Evolutionary conservation across 2,888 invertebrate genomes (phyloP).

Genomic region (Galeruca laticollis): DNA sequence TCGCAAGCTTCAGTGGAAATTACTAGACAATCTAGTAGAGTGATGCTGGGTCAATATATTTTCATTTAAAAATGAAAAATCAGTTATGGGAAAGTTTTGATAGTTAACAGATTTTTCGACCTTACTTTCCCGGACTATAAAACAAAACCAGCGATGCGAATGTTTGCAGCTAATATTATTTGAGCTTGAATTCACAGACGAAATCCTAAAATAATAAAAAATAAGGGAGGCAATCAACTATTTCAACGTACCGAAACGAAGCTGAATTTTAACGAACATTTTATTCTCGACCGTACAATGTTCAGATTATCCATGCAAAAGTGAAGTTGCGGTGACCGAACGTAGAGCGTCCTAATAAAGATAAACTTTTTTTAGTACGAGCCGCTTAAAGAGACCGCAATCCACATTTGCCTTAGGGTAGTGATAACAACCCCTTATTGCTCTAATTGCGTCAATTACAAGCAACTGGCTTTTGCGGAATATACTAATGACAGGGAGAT

Average conservation of each 20-base stretch:
- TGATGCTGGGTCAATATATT: too few species aligned
- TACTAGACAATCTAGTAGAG: too few species aligned
- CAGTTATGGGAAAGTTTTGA: too few species aligned
- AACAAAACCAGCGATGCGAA: too few species aligned
- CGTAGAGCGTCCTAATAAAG: conserved; percentile 22
- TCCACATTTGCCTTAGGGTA: conserved; percentile 45
- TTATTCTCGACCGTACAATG: conserved; percentile 5
- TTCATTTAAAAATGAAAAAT: too few species aligned
- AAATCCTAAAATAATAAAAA: neutral
- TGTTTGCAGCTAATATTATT: too few species aligned
- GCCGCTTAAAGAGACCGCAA: conserved; percentile 32
- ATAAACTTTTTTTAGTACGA: conserved; percentile 36
- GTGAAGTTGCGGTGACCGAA: conserved; percentile 11
- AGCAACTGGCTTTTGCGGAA: conserved; percentile 16
- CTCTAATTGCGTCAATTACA: conserved; percentile 47
- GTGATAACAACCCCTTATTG: conserved; percentile 48
- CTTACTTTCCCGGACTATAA: too few species aligned
- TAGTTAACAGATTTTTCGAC: too few species aligned
- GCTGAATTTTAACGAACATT: neutral
- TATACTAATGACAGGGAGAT: neutral
- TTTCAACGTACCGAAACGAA: neutral
- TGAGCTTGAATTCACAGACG: neutral
- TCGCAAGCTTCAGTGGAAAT: too few species aligned
- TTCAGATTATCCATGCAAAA: conserved; percentile 14
- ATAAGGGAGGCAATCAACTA: neutral